Evolutionary conservation across 2,113 vertebrate species (phyloP).

Genomic region (Vicugna pacos): DNA sequence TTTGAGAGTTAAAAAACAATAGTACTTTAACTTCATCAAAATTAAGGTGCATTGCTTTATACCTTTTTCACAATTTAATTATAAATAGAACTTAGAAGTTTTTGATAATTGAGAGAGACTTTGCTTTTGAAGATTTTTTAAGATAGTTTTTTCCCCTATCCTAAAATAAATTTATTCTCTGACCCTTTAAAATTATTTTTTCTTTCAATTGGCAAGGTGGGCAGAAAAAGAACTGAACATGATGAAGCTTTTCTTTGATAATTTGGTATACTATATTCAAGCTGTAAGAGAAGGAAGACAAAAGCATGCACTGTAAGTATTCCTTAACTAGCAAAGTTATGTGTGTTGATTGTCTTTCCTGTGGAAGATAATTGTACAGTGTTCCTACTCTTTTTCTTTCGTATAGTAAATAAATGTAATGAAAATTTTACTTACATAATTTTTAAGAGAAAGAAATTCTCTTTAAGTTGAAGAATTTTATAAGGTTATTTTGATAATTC

Average conservation of each 20-base stretch:
- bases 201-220: slow-evolving; percentile 92
- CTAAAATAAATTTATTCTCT: background rate
- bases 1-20: background rate
- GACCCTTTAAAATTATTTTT: slow-evolving; percentile 62
- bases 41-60: background rate
- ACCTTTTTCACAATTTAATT: background rate
- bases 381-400: background rate
- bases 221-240: slow-evolving; percentile 99
- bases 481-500: background rate
- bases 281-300: slow-evolving; percentile 94
- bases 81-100: background rate
- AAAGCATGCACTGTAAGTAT: slow-evolving; percentile 97
- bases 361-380: slow-evolving; percentile 27
- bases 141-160: background rate
- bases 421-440: background rate
- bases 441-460: background rate
- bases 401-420: background rate
- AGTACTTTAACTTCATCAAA: slow-evolving; percentile 2
- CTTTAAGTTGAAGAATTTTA: background rate
- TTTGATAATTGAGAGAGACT: background rate
- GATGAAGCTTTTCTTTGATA: slow-evolving; percentile 99
- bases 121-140: background rate
- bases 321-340: background rate
- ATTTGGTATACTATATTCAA: slow-evolving; percentile 98
- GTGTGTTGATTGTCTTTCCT: background rate